A percentile compares a stretch with the other conserved stretches of the same genome.
phyloP scores from a whole-genome alignment of 2,888 invertebrate species.

The Apeira syringaria region DNA sequence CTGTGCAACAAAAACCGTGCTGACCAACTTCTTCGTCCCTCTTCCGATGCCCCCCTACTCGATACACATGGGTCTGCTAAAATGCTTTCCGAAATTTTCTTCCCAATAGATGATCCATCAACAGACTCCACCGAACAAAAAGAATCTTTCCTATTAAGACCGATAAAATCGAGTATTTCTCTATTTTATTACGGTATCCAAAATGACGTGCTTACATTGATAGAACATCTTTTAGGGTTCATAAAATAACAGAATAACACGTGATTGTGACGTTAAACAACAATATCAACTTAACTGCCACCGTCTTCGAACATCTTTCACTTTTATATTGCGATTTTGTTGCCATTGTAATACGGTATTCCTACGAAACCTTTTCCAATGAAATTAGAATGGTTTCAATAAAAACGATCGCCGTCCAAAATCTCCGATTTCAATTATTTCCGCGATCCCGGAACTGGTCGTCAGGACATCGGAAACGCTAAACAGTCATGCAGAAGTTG shows the following conservation, averaged over 20 bases:
- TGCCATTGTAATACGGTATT: constrained; percentile 5
- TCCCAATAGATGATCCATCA: too few species aligned
- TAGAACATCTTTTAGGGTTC: constrained; percentile 4
- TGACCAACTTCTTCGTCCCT: too few species aligned
- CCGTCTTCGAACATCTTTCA: constrained; percentile 1
- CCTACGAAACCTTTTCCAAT: constrained; percentile 7
- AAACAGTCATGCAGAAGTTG: constrained; percentile 35
- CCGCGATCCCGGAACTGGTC: constrained; percentile 5
- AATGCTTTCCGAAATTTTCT: too few species aligned
- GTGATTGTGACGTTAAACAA: constrained; percentile 9
- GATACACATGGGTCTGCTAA: too few species aligned
- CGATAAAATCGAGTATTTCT: constrained; percentile 11
- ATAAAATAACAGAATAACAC: constrained; percentile 11
- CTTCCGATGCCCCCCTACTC: too few species aligned
- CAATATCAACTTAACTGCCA: constrained; percentile 9
- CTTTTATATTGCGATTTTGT: neutral
- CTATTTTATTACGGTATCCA: constrained; percentile 16
- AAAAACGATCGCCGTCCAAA: constrained; percentile 25
- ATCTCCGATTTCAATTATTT: constrained; percentile 31
- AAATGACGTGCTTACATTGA: constrained; percentile 1
- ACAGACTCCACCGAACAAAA: too few species aligned
- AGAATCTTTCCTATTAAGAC: too few species aligned
- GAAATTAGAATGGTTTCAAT: constrained; percentile 16
- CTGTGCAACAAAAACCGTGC: too few species aligned
- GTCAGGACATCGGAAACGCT: constrained; percentile 16